These are phyloP conservation scores for Tringa solitaria DNA, from an alignment of 2,113 vertebrate genomes.

Conservation along the genomic window DNA sequence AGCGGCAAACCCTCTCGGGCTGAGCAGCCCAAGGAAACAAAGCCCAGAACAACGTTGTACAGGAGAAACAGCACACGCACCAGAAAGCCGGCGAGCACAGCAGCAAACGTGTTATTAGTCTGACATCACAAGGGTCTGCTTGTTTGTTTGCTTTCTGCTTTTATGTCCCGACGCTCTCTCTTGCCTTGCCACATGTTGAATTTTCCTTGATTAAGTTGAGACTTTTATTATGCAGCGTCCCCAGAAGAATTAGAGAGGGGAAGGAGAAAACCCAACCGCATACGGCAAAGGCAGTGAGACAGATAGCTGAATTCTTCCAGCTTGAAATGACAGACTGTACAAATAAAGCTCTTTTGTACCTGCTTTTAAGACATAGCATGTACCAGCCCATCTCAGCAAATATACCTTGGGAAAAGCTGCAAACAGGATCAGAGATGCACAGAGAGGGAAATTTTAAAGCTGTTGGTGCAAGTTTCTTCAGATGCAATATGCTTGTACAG, in stretches of 20 bases:
- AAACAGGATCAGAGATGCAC: conserved; percentile 12
- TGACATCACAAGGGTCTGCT: conserved; percentile 46
- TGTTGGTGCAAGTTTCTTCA: background rate
- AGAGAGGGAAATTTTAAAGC: background rate
- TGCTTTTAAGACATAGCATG: background rate
- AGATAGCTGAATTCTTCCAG: conserved; percentile 43
- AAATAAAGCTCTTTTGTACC: conserved; percentile 46
- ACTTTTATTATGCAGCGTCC: conserved; percentile 55
- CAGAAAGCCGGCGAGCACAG: conserved; percentile 32
- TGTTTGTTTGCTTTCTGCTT: conserved; percentile 60
- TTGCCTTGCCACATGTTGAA: conserved; percentile 44
- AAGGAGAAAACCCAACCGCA: conserved; percentile 48
- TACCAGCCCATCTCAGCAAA: background rate
- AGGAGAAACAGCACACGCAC: conserved; percentile 52
- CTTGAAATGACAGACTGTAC: conserved; percentile 50
- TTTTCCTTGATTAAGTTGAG: conserved; percentile 65
- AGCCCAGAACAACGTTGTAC: conserved; percentile 55
- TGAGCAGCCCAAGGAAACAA: conserved; percentile 51
- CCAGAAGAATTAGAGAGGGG: conserved; percentile 32
- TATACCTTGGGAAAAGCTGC: background rate
- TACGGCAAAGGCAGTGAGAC: conserved; percentile 32
- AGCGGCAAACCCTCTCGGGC: conserved; percentile 43
- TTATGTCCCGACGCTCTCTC: background rate
- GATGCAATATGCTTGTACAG: background rate
- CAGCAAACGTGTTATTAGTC: conserved; percentile 49